phyloP scores from a whole-genome alignment of 2,797 vertebrate species.

The Tapera naevia region DNA sequence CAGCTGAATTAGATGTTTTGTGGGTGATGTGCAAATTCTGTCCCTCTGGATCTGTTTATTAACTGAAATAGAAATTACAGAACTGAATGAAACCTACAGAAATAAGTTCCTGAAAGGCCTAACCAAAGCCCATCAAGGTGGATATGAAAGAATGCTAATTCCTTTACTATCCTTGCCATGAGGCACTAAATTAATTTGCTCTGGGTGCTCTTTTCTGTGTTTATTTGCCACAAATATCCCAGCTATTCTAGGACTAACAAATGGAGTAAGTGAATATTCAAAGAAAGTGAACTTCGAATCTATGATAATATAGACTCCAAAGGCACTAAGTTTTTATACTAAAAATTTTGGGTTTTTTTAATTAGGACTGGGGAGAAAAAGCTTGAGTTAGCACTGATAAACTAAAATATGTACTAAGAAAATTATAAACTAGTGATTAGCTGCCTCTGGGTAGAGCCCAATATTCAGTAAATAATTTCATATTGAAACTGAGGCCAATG shows the following conservation, averaged over 20 bases:
- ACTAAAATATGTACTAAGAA: background rate
- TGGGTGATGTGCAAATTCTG: constrained; percentile 7
- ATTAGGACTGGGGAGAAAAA: background rate
- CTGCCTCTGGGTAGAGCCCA: background rate
- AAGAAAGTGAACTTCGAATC: background rate
- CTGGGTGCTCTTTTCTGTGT: background rate
- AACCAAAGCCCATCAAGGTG: background rate
- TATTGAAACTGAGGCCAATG: background rate
- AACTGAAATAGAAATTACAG: constrained; percentile 8
- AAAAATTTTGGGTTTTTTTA: background rate
- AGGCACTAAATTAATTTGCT: background rate
- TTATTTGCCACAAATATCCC: background rate
- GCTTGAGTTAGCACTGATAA: background rate
- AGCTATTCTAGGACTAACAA: background rate
- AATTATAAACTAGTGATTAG: background rate
- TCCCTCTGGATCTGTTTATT: background rate
- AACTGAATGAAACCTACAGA: background rate
- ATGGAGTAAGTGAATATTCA: background rate
- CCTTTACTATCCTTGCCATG: background rate
- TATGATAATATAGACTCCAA: background rate
- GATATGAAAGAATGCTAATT: background rate
- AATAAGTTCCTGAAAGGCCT: background rate
- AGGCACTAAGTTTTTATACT: background rate
- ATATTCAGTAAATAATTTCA: background rate
- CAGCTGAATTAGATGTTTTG: constrained; percentile 11